phyloP scores from a whole-genome alignment of 2,888 invertebrate genomes.

The Ophion slaviceki region DNA sequence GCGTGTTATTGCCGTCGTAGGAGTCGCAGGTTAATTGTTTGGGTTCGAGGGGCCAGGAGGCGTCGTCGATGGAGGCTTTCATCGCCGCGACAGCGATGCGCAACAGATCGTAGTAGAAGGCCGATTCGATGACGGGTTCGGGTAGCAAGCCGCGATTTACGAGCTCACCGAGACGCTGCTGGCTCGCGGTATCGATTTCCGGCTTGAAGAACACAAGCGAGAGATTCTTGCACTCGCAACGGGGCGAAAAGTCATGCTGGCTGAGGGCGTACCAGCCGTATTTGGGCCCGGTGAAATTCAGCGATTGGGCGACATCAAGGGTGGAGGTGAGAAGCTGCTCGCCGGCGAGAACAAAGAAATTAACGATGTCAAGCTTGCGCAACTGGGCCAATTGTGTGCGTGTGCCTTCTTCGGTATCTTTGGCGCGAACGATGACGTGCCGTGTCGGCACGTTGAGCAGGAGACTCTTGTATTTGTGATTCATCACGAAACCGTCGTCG shows the following conservation, averaged over 20 bases:
- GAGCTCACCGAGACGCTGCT: conserved; percentile 83
- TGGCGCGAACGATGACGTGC: conserved; percentile 91
- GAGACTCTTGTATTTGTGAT: conserved; percentile 96
- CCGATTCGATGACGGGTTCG: conserved; percentile 81
- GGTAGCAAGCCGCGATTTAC: conserved; percentile 71
- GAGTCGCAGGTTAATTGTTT: conserved; percentile 91
- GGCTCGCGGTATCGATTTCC: conserved; percentile 87
- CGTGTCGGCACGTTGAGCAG: conserved; percentile 95
- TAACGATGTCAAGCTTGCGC: conserved; percentile 93
- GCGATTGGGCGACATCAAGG: conserved; percentile 89
- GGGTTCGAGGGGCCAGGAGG: conserved; percentile 90
- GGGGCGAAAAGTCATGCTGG: conserved; percentile 88
- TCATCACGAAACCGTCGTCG: conserved; percentile 95
- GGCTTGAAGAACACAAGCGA: conserved; percentile 91
- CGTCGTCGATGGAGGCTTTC: conserved; percentile 83
- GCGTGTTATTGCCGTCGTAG: conserved; percentile 91
- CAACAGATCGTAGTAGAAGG: conserved; percentile 94
- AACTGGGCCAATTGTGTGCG: conserved; percentile 89
- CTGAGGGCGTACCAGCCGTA: conserved; percentile 95
- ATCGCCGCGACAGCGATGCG: conserved; percentile 77
- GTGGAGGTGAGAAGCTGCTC: conserved; percentile 89
- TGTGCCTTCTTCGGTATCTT: conserved; percentile 84
- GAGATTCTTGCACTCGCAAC: conserved; percentile 91
- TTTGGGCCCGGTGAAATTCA: conserved; percentile 92
- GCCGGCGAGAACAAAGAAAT: conserved; percentile 93